phyloP scores from a whole-genome alignment of 2,797 vertebrate species.

The Propithecus deckenii region DNA sequence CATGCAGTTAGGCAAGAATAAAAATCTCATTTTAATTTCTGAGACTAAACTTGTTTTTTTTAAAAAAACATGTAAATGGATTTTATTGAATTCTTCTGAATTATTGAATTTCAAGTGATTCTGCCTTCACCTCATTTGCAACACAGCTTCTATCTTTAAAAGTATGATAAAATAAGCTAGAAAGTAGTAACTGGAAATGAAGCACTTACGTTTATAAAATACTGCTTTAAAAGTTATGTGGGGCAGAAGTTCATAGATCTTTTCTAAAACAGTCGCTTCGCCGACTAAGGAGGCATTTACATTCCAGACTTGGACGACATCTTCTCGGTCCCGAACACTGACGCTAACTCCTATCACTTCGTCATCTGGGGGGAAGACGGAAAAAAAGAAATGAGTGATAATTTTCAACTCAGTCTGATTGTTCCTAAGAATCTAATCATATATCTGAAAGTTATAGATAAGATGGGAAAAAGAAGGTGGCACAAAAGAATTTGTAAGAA shows the following conservation, averaged over 20 bases:
- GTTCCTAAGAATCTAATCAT: neutral
- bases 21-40: conserved; percentile 55
- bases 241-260: conserved; percentile 94
- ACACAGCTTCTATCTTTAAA: conserved; percentile 41
- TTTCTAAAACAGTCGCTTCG: conserved; percentile 93
- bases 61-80: neutral
- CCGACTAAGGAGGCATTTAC: conserved; percentile 91
- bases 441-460: neutral
- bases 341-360: conserved; percentile 97
- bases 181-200: conserved; percentile 32
- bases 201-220: conserved; percentile 97
- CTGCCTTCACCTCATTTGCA: conserved; percentile 22
- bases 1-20: neutral
- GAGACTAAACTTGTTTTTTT: conserved; percentile 16
- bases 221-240: conserved; percentile 94
- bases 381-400: neutral
- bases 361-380: conserved; percentile 87
- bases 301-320: conserved; percentile 97
- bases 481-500: neutral
- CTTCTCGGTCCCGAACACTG: conserved; percentile 94
- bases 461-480: conserved; percentile 2
- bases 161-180: neutral
- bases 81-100: conserved; percentile 27
- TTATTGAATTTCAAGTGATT: neutral
- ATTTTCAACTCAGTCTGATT: neutral